Conservation (phyloP, 2,888 invertebrate genomes). For the Allophyes oxyacanthae region DNA sequence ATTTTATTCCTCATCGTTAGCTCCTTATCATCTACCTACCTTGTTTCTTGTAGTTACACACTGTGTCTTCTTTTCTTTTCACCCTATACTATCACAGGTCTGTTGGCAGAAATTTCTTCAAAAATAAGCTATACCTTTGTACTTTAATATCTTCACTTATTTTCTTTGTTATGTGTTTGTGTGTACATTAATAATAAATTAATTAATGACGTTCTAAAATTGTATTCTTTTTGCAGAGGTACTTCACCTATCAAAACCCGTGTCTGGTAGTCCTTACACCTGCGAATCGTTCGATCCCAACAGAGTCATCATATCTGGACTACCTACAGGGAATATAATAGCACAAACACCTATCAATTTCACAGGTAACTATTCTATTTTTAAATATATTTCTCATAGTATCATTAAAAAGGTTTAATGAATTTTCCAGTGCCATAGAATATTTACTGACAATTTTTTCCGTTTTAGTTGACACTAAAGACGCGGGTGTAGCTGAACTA, state of each 20-base stretch:
- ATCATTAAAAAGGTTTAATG: too few species aligned
- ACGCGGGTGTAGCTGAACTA: slow-evolving; percentile 95
- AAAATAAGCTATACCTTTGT: too few species aligned
- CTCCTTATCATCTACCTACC: too few species aligned
- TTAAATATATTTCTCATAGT: not conserved
- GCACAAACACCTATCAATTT: slow-evolving; percentile 95
- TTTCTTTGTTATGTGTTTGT: too few species aligned
- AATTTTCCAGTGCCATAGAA: too few species aligned
- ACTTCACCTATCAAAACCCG: slow-evolving; percentile 95
- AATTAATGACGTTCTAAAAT: not conserved
- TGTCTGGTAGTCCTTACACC: slow-evolving; percentile 97
- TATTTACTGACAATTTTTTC: not conserved
- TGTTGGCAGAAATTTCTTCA: too few species aligned
- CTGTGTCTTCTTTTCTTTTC: too few species aligned
- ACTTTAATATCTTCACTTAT: too few species aligned
- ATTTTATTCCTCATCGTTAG: too few species aligned
- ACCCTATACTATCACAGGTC: too few species aligned
- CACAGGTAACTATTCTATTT: slow-evolving; percentile 89
- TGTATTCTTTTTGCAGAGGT: slow-evolving; percentile 91
- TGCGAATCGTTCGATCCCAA: slow-evolving; percentile 97
- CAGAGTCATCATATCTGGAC: slow-evolving; percentile 93
- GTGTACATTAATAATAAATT: too few species aligned
- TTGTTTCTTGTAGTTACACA: too few species aligned
- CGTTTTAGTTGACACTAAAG: slow-evolving; percentile 92
- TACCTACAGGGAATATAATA: slow-evolving; percentile 93